phyloP scores from a whole-genome alignment of 1,140 invertebrate species.

The Danaus melanippus region DNA sequence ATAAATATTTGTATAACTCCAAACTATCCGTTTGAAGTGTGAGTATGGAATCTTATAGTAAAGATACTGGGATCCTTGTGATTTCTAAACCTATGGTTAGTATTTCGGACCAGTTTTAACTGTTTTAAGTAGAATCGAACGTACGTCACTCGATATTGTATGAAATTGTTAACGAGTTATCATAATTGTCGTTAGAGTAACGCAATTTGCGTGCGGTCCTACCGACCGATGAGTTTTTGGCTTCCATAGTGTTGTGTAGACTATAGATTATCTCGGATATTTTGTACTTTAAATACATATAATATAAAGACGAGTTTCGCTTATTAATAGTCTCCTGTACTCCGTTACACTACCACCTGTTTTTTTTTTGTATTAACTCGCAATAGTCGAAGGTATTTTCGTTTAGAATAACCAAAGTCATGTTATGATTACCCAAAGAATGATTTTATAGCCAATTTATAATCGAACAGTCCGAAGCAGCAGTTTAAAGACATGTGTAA shows the following conservation, averaged over 20 bases:
- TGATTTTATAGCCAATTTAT: constrained; percentile 18
- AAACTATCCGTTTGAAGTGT: too few species aligned
- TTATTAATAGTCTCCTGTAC: constrained; percentile 11
- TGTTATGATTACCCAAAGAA: constrained; percentile 24
- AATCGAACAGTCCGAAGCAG: constrained; percentile 46
- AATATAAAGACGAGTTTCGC: constrained; percentile 23
- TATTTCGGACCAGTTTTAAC: too few species aligned
- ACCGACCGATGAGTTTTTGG: constrained; percentile 31
- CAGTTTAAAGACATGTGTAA: constrained; percentile 64
- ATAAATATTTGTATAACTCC: too few species aligned
- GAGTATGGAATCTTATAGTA: too few species aligned
- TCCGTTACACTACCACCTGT: constrained; percentile 7
- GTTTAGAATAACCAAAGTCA: constrained; percentile 23
- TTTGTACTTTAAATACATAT: constrained; percentile 54
- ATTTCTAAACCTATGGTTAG: too few species aligned
- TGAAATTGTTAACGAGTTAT: too few species aligned
- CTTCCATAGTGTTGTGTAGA: constrained; percentile 63
- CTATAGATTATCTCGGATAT: constrained; percentile 34
- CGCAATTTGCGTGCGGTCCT: too few species aligned
- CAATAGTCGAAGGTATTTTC: constrained; percentile 7
- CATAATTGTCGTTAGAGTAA: too few species aligned
- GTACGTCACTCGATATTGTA: too few species aligned
- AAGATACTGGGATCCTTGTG: too few species aligned
- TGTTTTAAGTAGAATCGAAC: too few species aligned
- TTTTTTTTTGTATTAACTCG: constrained; percentile 1